Evolutionary conservation across 1,140 invertebrate genomes (phyloP).

Genomic region (Trypoxylus dichotomus): DNA sequence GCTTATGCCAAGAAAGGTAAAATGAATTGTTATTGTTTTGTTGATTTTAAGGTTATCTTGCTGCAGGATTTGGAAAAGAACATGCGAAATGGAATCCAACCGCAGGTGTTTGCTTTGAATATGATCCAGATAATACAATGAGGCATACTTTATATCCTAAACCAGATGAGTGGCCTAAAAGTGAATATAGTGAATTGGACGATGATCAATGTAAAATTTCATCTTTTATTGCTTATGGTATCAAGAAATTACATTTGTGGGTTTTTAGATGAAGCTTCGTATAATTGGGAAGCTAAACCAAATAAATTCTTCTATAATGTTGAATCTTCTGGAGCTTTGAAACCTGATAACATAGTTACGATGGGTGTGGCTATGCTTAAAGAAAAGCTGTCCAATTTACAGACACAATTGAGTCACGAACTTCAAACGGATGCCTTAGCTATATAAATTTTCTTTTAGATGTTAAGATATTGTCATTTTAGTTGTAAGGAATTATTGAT

Average conservation of each 20-base stretch:
- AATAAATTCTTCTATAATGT: conserved; percentile 98
- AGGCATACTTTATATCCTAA: conserved; percentile 95
- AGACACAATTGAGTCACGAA: conserved; percentile 89
- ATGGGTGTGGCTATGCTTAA: conserved; percentile 92
- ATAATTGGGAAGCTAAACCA: conserved; percentile 90
- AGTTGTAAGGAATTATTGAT: not conserved
- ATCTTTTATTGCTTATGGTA: conserved; percentile 27
- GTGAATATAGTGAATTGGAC: conserved; percentile 92
- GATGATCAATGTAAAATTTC: conserved; percentile 81
- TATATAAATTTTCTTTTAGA: conserved; percentile 51
- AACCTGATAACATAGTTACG: conserved; percentile 96
- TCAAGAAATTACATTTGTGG: conserved; percentile 29
- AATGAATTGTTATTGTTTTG: not conserved
- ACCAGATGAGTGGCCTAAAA: conserved; percentile 99
- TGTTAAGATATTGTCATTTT: not conserved
- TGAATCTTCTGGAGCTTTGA: conserved; percentile 90
- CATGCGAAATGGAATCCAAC: conserved; percentile 99
- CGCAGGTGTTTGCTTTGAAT: conserved; percentile 96
- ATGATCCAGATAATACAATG: conserved; percentile 98
- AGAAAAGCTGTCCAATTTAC: conserved; percentile 94
- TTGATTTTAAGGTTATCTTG: not conserved
- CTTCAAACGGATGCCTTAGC: conserved; percentile 80
- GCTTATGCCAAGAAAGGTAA: conserved; percentile 89
- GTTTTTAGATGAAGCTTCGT: conserved; percentile 83
- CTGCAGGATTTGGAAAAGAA: conserved; percentile 94